Percentiles rank a stretch among this genome's conserved stretches.
Conservation (phyloP, 2,113 vertebrate species). For the Ceyx melanurus region DNA sequence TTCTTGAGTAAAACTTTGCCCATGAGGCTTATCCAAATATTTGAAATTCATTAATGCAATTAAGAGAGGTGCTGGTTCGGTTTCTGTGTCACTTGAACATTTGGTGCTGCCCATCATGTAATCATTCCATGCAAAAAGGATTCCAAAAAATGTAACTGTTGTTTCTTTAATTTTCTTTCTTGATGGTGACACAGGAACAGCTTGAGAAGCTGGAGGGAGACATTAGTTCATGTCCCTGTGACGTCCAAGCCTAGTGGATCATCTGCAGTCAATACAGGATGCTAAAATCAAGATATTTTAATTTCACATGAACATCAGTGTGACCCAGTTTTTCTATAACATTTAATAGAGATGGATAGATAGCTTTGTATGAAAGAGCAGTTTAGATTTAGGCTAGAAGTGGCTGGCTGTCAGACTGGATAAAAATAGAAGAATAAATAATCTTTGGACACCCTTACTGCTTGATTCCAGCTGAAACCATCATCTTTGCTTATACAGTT, state of each 20-base stretch:
- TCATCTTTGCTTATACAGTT: background rate
- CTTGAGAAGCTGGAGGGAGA: background rate
- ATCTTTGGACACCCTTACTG: background rate
- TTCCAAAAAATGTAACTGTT: background rate
- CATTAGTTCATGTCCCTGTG: background rate
- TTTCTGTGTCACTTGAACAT: background rate
- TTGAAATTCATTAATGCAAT: background rate
- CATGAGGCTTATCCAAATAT: background rate
- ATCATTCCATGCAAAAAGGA: background rate
- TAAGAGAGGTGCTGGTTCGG: background rate
- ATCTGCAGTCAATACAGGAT: background rate
- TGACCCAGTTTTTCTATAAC: background rate
- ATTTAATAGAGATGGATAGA: background rate
- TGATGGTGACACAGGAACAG: background rate
- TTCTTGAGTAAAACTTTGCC: background rate
- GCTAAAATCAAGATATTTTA: background rate
- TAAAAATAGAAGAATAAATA: background rate
- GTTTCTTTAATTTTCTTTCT: background rate
- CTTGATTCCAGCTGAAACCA: background rate
- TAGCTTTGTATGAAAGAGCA: background rate
- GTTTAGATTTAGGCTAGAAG: background rate
- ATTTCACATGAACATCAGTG: fast-evolving
- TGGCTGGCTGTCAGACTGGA: background rate
- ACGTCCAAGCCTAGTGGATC: background rate
- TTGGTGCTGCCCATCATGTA: background rate